Percentiles rank a stretch among this genome's conserved stretches.
These are phyloP conservation scores for Orthonevra nobilis DNA, from an alignment of 2,888 invertebrate species.

Conservation along the genomic window DNA sequence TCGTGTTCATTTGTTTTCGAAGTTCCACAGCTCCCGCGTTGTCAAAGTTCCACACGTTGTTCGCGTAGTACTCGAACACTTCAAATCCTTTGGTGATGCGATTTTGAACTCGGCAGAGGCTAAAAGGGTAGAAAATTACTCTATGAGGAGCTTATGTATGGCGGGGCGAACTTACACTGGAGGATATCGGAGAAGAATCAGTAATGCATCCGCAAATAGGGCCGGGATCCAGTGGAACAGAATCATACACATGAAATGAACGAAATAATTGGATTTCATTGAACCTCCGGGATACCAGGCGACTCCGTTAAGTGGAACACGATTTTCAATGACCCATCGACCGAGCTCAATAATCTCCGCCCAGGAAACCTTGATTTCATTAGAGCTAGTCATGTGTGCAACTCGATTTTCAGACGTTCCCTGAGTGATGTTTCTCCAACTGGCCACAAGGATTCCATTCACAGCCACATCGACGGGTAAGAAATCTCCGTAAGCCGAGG, in stretches of 20 bases:
- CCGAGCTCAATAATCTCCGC: constrained; percentile 92
- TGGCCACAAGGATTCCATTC: constrained; percentile 82
- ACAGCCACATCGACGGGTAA: constrained; percentile 90
- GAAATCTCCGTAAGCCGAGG: constrained; percentile 88
- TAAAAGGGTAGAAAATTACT: constrained; percentile 75
- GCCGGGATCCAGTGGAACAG: constrained; percentile 96
- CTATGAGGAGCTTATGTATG: background rate
- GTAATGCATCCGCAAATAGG: constrained; percentile 88
- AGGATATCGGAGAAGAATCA: constrained; percentile 90
- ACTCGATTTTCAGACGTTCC: constrained; percentile 80
- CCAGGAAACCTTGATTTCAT: constrained; percentile 92
- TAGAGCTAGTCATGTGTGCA: constrained; percentile 89
- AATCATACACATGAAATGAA: constrained; percentile 91
- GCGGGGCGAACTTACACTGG: constrained; percentile 86
- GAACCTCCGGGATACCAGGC: constrained; percentile 93
- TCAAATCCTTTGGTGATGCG: constrained; percentile 92
- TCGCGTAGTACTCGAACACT: constrained; percentile 95
- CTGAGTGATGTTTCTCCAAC: constrained; percentile 75
- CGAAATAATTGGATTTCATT: constrained; percentile 88
- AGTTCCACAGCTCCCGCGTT: constrained; percentile 84
- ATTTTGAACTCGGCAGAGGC: constrained; percentile 90
- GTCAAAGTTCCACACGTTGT: constrained; percentile 94
- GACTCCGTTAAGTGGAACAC: constrained; percentile 92
- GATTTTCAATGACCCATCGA: constrained; percentile 86
- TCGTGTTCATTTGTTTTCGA: constrained; percentile 83